phyloP scores from a whole-genome alignment of 2,113 vertebrate genomes.

The Gobio gobio region DNA sequence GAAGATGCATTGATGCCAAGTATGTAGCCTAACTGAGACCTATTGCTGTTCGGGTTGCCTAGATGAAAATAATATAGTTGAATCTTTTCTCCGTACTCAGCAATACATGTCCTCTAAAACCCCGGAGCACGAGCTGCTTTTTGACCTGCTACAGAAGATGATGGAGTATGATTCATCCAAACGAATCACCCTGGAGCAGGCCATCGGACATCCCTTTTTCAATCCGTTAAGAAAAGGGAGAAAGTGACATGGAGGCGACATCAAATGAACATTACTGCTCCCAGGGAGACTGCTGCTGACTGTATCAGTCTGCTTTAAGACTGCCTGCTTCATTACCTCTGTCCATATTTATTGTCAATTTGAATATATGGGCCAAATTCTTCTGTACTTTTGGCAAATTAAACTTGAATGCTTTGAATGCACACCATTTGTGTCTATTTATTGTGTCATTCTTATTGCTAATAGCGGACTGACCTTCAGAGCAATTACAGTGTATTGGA shows the following conservation, averaged over 20 bases:
- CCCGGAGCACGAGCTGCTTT: slow-evolving; percentile 86
- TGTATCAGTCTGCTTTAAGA: slow-evolving; percentile 86
- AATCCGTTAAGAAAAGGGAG: slow-evolving; percentile 75
- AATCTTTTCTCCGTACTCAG: slow-evolving; percentile 64
- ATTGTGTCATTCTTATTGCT: not conserved
- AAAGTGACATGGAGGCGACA: slow-evolving; percentile 53
- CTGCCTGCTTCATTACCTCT: slow-evolving; percentile 36
- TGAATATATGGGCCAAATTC: slow-evolving; percentile 9
- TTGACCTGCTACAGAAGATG: slow-evolving; percentile 93
- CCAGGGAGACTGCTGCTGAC: slow-evolving; percentile 82
- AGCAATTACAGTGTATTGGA: not conserved
- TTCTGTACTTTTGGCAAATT: slow-evolving; percentile 25
- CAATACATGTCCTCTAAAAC: slow-evolving; percentile 89
- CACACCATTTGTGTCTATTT: not conserved
- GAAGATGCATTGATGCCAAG: not conserved
- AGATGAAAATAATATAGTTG: no score
- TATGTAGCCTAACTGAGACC: not conserved
- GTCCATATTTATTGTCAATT: slow-evolving; percentile 47
- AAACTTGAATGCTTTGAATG: slow-evolving; percentile 46
- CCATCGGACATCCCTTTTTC: slow-evolving; percentile 89
- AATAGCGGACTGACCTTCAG: not conserved
- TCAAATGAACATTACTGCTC: slow-evolving; percentile 65
- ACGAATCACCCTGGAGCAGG: slow-evolving; percentile 91
- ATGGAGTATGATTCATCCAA: slow-evolving; percentile 89
- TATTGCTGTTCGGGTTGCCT: not conserved